phyloP scores from a whole-genome alignment of 2,888 invertebrate species.

The Agrochola litura region DNA sequence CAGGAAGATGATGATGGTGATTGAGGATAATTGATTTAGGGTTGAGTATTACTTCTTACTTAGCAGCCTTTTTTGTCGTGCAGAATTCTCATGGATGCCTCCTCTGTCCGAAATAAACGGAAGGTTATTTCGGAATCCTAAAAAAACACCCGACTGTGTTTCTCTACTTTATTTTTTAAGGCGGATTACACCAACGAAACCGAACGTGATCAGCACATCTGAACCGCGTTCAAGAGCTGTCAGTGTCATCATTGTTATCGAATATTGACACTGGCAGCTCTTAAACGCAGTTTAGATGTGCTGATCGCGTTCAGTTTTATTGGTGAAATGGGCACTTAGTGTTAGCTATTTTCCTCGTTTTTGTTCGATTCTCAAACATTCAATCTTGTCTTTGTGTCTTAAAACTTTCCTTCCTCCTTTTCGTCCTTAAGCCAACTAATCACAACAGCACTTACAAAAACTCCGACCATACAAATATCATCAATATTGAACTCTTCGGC shows the following conservation, averaged over 20 bases:
- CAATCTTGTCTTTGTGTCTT: background rate
- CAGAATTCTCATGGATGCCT: too few relatives aligned
- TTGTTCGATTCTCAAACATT: background rate
- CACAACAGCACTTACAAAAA: conserved; percentile 27
- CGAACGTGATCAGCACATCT: too few relatives aligned
- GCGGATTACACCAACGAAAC: too few relatives aligned
- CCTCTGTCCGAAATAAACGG: too few relatives aligned
- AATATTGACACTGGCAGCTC: too few relatives aligned
- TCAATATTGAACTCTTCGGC: conserved; percentile 58
- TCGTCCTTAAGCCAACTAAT: conserved; percentile 10
- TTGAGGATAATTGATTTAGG: background rate
- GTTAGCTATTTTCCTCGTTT: background rate
- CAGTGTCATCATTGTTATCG: too few relatives aligned
- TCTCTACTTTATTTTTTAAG: background rate
- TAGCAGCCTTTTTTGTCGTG: background rate
- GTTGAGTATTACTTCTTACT: background rate
- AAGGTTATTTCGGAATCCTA: background rate
- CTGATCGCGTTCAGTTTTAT: too few relatives aligned
- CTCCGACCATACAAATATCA: conserved; percentile 36
- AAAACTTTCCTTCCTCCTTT: background rate
- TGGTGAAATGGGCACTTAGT: too few relatives aligned
- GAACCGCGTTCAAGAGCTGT: too few relatives aligned
- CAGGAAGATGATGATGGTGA: too few relatives aligned
- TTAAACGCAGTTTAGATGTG: too few relatives aligned
- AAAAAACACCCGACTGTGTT: background rate